Percentiles rank a stretch among this genome's conserved stretches.
These are phyloP conservation scores for Megaustenia siamemsis DNA, from an alignment of 2,888 invertebrate species.

Conservation along the genomic window DNA sequence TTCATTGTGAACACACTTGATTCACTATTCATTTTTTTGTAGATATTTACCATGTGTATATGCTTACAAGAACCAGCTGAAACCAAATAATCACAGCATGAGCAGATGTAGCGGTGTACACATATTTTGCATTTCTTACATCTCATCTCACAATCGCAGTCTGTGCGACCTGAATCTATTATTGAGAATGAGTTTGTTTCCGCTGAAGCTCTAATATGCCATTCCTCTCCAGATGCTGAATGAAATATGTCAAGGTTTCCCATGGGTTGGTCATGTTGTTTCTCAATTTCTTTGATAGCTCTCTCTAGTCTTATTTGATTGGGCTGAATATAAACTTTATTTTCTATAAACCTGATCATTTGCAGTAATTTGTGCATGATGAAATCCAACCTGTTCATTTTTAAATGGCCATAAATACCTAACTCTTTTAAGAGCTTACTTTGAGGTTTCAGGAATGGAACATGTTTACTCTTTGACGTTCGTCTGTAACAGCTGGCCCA, in stretches of 20 bases:
- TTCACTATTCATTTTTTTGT: slow-evolving; percentile 41
- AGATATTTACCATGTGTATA: slow-evolving; percentile 42
- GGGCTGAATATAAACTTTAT: slow-evolving; percentile 26
- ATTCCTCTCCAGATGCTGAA: slow-evolving; percentile 49
- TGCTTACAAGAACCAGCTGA: slow-evolving; percentile 39
- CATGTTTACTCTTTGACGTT: background rate
- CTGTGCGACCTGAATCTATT: slow-evolving; percentile 22
- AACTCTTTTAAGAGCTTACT: slow-evolving; percentile 23
- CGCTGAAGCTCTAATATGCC: slow-evolving; percentile 39
- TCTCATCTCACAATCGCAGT: slow-evolving; percentile 29
- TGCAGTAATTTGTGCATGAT: slow-evolving; percentile 46
- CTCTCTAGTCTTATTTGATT: background rate
- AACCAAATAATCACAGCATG: slow-evolving; percentile 41
- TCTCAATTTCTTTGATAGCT: slow-evolving; percentile 19
- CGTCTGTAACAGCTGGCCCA: slow-evolving; percentile 51
- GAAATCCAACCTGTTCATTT: slow-evolving; percentile 29
- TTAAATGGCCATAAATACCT: slow-evolving; percentile 18
- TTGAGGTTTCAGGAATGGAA: slow-evolving; percentile 42
- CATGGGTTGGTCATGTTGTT: slow-evolving; percentile 18
- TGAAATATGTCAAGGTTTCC: slow-evolving; percentile 36
- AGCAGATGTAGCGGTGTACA: slow-evolving; percentile 47
- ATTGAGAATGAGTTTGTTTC: slow-evolving; percentile 27
- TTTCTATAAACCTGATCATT: slow-evolving; percentile 35
- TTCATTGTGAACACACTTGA: background rate
- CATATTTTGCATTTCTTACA: slow-evolving; percentile 48